These are phyloP conservation scores for Pachymerium ferrugineum DNA, from an alignment of 2,888 invertebrate species.

Conservation along the genomic window DNA sequence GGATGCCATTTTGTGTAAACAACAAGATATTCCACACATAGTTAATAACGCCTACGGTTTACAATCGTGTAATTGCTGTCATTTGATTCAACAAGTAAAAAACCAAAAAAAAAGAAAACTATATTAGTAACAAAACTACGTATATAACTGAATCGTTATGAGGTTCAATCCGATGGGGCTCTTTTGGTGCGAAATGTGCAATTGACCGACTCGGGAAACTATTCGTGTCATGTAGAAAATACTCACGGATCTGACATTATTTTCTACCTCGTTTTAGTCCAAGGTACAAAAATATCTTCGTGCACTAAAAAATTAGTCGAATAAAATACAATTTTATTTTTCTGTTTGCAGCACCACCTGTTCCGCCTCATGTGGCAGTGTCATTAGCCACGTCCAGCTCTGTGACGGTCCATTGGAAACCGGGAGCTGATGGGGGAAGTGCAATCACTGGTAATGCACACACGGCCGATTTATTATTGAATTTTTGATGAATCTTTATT, in stretches of 20 bases:
- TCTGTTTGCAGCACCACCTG: neutral
- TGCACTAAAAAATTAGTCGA: too few species aligned
- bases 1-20: too few species aligned
- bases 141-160: neutral
- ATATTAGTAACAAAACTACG: too few species aligned
- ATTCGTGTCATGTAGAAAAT: slow-evolving; percentile 16
- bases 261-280: neutral
- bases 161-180: neutral
- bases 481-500: neutral
- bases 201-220: neutral
- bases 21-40: too few species aligned
- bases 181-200: neutral
- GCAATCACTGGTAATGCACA: slow-evolving; percentile 6
- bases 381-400: neutral
- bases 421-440: slow-evolving; percentile 7
- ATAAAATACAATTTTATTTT: too few species aligned
- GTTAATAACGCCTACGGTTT: too few species aligned
- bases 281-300: slow-evolving; percentile 17
- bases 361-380: neutral
- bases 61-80: too few species aligned
- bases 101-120: neutral
- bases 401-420: slow-evolving; percentile 20
- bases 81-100: too few species aligned
- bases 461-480: neutral
- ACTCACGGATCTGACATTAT: neutral